These are phyloP conservation scores for Drymodes brunneopygia DNA, from an alignment of 2,113 vertebrate genomes.

Conservation along the genomic window DNA sequence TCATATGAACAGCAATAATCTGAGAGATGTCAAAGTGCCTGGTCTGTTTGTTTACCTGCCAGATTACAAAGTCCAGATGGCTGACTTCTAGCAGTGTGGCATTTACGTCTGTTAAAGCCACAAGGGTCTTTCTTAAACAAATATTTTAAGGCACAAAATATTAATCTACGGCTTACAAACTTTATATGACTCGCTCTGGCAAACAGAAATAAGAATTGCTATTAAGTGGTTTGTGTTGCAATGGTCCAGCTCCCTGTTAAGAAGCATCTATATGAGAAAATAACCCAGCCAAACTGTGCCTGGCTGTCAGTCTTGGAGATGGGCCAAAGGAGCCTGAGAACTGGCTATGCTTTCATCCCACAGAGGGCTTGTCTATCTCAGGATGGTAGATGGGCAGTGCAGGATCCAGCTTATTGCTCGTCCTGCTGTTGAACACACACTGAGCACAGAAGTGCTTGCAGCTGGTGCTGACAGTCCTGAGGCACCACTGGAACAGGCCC, in stretches of 20 bases:
- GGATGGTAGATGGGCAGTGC: not conserved
- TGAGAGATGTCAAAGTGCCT: slow-evolving; percentile 18
- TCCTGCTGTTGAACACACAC: not conserved
- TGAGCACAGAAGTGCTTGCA: not conserved
- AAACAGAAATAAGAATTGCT: not conserved
- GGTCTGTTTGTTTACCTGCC: slow-evolving; percentile 1
- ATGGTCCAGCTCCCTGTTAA: not conserved
- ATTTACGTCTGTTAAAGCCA: not conserved
- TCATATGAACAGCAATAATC: slow-evolving; percentile 38
- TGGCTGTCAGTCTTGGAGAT: not conserved
- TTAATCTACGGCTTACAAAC: not conserved
- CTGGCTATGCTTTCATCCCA: not conserved
- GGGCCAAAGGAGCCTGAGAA: not conserved
- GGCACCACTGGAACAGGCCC: not conserved
- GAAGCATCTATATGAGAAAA: not conserved
- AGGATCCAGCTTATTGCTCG: accelerated
- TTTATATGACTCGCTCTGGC: not conserved
- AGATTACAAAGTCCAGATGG: slow-evolving; percentile 43
- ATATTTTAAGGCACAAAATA: slow-evolving; percentile 11
- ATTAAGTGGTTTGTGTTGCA: not conserved
- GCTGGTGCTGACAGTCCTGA: not conserved
- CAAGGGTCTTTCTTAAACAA: not conserved
- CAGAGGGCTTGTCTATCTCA: not conserved
- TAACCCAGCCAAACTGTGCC: not conserved
- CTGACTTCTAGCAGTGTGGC: not conserved